Evolutionary conservation across 2,113 vertebrate species (phyloP).

Genomic region (Hypocryptadius cinnamomeus): DNA sequence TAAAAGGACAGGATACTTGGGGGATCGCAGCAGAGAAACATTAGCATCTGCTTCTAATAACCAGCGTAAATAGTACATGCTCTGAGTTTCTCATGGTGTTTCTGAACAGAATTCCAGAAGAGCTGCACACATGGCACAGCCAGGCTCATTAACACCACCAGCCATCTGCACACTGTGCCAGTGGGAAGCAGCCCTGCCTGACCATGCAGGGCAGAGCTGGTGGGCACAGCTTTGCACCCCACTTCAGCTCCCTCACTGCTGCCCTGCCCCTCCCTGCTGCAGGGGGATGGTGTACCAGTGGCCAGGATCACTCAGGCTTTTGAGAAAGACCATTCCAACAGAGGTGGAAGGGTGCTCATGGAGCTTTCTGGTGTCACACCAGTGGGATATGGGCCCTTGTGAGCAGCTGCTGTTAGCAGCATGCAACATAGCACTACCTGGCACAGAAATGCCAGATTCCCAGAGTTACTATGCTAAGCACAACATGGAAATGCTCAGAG

Average conservation of each 20-base stretch:
- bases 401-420: background rate
- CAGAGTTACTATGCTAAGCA: background rate
- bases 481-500: constrained; percentile 1
- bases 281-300: background rate
- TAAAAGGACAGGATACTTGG: constrained; percentile 69
- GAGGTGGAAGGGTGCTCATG: background rate
- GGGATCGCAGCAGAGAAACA: constrained; percentile 56
- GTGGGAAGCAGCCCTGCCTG: background rate
- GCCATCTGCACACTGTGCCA: background rate
- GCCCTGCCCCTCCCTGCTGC: background rate
- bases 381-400: fast-evolving
- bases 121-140: constrained; percentile 8
- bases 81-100: constrained; percentile 58
- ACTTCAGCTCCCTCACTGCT: background rate
- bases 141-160: background rate
- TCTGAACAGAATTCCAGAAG: constrained; percentile 38
- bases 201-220: background rate
- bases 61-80: constrained; percentile 47
- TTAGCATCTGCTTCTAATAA: constrained; percentile 64
- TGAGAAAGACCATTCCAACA: background rate
- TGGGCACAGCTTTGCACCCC: background rate
- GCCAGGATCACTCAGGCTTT: background rate
- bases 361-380: background rate
- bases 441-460: background rate
- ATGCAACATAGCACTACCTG: background rate